A percentile compares a stretch with the other conserved stretches of the same genome.
These are phyloP conservation scores for Micrasema minimum DNA, from an alignment of 1,140 invertebrate genomes.

Conservation along the genomic window DNA sequence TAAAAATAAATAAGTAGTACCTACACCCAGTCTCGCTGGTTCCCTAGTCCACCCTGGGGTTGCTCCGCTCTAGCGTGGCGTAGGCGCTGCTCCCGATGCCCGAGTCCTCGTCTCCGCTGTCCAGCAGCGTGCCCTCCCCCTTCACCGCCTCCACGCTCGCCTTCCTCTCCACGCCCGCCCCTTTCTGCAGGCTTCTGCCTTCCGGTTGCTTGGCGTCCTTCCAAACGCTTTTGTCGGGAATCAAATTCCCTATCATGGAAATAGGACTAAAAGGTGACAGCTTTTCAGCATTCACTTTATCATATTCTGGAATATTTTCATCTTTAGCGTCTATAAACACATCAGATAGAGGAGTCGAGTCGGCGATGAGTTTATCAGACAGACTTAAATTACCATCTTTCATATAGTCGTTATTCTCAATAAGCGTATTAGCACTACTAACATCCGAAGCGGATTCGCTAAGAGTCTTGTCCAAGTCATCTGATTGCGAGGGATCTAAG, in stretches of 20 bases:
- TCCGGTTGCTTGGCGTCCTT: conserved; percentile 4
- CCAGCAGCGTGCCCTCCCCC: conserved; percentile 69
- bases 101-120: conserved; percentile 70
- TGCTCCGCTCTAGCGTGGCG: conserved; percentile 66
- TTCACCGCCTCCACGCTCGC: conserved; percentile 59
- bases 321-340: conserved; percentile 8
- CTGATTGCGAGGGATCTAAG: conserved; percentile 26
- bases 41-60: conserved; percentile 35
- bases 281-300: background rate
- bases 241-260: conserved; percentile 18
- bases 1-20: background rate
- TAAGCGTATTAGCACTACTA: conserved; percentile 15
- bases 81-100: conserved; percentile 70
- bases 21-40: too few species aligned
- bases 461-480: conserved; percentile 30
- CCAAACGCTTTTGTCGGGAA: conserved; percentile 5
- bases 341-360: background rate
- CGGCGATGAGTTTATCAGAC: background rate
- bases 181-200: conserved; percentile 40
- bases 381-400: background rate
- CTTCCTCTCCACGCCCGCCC: conserved; percentile 42
- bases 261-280: conserved; percentile 7
- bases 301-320: background rate
- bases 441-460: conserved; percentile 28
- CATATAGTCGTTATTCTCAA: conserved; percentile 1